Percentiles rank a stretch among this genome's conserved stretches.
Conservation (phyloP, 2,113 vertebrate species). For the Ia io region DNA sequence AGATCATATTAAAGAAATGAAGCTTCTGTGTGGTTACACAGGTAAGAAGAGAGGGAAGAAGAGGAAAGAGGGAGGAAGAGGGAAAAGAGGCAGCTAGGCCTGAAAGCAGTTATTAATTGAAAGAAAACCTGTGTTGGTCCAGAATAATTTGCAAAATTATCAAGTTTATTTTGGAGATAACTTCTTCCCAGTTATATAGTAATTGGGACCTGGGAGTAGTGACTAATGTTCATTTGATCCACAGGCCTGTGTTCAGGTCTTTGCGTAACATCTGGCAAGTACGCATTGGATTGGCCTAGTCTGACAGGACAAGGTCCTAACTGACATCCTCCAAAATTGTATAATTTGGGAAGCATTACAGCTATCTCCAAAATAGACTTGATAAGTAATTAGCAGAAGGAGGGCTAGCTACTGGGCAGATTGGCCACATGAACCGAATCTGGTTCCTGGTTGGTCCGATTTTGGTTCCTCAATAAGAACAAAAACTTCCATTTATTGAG, state of each 20-base stretch:
- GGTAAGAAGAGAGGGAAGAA: background rate
- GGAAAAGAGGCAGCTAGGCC: background rate
- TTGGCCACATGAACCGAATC: background rate
- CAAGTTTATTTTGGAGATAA: background rate
- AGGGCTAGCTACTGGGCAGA: background rate
- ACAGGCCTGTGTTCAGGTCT: background rate
- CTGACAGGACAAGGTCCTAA: background rate
- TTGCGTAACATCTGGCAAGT: background rate
- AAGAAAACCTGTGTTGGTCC: background rate
- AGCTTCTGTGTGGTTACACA: background rate
- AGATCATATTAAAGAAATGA: background rate
- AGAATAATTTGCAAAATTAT: background rate
- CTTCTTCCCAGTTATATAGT: background rate
- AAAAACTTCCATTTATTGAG: background rate
- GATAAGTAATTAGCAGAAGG: background rate
- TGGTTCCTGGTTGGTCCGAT: background rate
- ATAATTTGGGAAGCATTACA: background rate
- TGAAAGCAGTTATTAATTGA: background rate
- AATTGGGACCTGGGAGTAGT: background rate
- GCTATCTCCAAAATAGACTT: background rate
- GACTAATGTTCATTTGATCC: background rate
- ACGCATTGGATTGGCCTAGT: background rate
- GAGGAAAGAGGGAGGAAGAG: rapidly evolving
- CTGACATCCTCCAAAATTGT: rapidly evolving
- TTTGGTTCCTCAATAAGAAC: background rate